These are phyloP conservation scores for Ceyx margarethae DNA, from an alignment of 2,113 vertebrate genomes.

Conservation along the genomic window DNA sequence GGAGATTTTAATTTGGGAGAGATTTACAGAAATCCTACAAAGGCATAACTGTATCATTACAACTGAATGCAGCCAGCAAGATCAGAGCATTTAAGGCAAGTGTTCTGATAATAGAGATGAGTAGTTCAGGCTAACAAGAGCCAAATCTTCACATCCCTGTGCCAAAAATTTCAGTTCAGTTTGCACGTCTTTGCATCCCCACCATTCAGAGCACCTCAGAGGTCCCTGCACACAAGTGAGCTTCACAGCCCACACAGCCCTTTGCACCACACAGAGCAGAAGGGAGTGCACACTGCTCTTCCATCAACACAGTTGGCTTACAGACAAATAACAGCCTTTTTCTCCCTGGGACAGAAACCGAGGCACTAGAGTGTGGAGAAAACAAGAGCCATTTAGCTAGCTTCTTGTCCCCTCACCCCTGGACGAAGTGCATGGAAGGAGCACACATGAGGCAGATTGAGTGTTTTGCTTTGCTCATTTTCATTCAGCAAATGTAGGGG, in stretches of 20 bases:
- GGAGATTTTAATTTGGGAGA: constrained; percentile 20
- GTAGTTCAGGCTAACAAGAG: not conserved
- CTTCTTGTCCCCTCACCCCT: not conserved
- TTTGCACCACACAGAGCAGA: not conserved
- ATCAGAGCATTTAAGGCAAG: not conserved
- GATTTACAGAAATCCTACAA: not conserved
- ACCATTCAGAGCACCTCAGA: not conserved
- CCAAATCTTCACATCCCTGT: not conserved
- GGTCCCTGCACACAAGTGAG: not conserved
- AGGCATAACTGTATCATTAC: not conserved
- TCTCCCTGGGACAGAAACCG: not conserved
- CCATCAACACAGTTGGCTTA: not conserved
- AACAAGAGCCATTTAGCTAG: not conserved
- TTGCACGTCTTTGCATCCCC: not conserved
- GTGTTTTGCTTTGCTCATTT: not conserved
- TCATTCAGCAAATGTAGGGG: not conserved
- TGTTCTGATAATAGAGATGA: not conserved
- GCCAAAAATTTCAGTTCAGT: not conserved
- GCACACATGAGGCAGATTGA: rapidly evolving
- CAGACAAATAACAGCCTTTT: not conserved
- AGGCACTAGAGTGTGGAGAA: not conserved
- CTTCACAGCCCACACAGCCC: not conserved
- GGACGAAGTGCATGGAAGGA: not conserved
- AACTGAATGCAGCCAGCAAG: not conserved
- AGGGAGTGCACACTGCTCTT: not conserved